Evolutionary conservation across 2,888 invertebrate species (phyloP), one percentile per base, ranked within the genome.

Genomic region (Polia nebulosa): DNA sequence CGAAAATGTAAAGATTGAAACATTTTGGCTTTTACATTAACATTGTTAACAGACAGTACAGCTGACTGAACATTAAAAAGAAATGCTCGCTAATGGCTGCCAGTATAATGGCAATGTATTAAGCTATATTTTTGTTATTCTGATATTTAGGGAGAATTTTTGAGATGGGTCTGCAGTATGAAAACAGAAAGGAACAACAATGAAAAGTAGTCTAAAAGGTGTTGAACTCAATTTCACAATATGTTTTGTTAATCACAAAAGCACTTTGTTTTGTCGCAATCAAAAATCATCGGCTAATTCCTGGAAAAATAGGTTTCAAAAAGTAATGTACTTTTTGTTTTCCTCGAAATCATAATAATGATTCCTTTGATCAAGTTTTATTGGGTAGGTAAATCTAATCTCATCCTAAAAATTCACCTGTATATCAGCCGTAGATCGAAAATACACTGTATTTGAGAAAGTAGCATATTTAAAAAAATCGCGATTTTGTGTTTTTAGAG

Each of bases 11-110:
- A 45, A 34, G 15, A 72, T 39, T 49, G 58, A 20, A 29, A 60
- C 13, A 44, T 59, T 59, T 39, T 52, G 36, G 8, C 15, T 45
- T 45, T 44, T 55, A 62, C 51, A 59, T 70, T 34, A 39, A 51
- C 58, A 17, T 76, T 59, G 27, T 76, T 32, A 56, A 51, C 56
- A 44, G 60, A 52, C 71, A 57, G 39, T 76, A 60, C 36, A 27
- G 36, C 56, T 57, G 60, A 60, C 49, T 64, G 41, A 63, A 47
- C 64, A 60, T 64, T 56, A 51, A 34, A 51, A 70, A 51, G 9
- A 69, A 69, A 51, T 70, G 25, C 20, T 62, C 17, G 1, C 47
- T 61, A 58, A 61, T 39, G 45, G 41, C n/a, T 13, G 15, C 25
- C 45, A 22, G 36, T 39, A 45, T n/a, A 39, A 66, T 51, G 44